A percentile compares a stretch with the other conserved stretches of the same genome.
Conservation (phyloP, 2,797 vertebrate species). For the Oreochromis grahami region DNA sequence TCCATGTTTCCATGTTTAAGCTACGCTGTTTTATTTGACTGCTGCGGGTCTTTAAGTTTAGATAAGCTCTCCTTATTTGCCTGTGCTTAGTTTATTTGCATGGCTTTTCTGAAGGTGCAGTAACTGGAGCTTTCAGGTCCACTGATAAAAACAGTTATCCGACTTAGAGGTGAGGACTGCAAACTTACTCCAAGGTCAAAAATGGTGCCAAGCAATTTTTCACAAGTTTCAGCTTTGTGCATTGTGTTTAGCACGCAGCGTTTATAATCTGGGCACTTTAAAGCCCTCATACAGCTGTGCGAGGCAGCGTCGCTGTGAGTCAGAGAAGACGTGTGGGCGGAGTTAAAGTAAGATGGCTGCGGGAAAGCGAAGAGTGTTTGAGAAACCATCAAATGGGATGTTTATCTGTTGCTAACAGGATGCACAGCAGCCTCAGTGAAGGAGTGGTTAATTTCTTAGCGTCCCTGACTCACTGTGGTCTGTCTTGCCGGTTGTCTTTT, state of each 20-base stretch:
- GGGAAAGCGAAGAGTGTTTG: conserved; percentile 50
- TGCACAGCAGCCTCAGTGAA: conserved; percentile 26
- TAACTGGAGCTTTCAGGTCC: background rate
- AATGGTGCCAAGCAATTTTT: background rate
- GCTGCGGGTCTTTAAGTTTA: background rate
- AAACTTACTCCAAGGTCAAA: background rate
- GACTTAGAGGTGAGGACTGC: background rate
- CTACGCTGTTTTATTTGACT: background rate
- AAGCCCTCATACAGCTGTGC: background rate
- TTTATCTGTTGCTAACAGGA: conserved; percentile 56
- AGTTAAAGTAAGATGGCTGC: conserved; percentile 80
- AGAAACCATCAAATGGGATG: conserved; percentile 54
- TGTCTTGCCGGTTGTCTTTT: background rate
- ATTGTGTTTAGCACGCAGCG: background rate
- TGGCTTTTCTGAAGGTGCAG: background rate
- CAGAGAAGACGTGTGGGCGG: conserved; percentile 58
- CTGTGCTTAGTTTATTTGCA: background rate
- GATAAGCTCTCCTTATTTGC: background rate
- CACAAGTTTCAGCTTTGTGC: background rate
- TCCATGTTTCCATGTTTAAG: background rate
- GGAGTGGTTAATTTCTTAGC: conserved; percentile 23
- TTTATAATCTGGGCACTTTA: background rate
- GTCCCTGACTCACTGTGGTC: background rate
- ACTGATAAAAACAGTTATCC: background rate
- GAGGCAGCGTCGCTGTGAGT: conserved; percentile 42